Percentiles rank a stretch among this genome's conserved stretches.
These are phyloP conservation scores for Drosophila putrida DNA, from an alignment of 2,888 invertebrate species.

Conservation along the genomic window DNA sequence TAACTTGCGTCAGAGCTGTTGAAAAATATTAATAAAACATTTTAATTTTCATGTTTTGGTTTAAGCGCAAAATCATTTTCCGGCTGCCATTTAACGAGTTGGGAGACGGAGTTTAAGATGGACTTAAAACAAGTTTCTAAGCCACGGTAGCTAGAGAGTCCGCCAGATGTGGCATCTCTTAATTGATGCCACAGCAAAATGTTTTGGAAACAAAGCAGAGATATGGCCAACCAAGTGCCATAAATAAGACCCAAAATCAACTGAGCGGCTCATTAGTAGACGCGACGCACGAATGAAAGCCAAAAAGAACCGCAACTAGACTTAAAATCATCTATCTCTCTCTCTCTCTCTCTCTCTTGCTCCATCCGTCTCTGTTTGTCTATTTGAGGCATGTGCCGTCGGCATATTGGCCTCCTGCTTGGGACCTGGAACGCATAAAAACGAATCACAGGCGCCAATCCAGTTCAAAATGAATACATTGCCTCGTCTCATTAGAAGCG, in stretches of 20 bases:
- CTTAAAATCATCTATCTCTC: background rate
- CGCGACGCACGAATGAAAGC: constrained; percentile 23
- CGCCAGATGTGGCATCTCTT: constrained; percentile 47
- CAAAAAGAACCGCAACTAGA: constrained; percentile 23
- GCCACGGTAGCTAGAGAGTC: constrained; percentile 35
- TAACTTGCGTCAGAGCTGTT: constrained; percentile 73
- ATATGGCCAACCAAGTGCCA: constrained; percentile 57
- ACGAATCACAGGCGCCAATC: constrained; percentile 51
- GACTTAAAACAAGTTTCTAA: constrained; percentile 40
- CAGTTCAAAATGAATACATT: constrained; percentile 64
- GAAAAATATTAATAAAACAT: constrained; percentile 78
- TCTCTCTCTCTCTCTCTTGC: background rate
- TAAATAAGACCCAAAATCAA: constrained; percentile 64
- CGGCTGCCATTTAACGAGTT: constrained; percentile 41
- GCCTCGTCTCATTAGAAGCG: constrained; percentile 59
- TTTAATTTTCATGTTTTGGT: constrained; percentile 65
- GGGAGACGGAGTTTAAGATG: constrained; percentile 12
- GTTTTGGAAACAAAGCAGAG: constrained; percentile 72
- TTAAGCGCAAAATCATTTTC: constrained; percentile 43
- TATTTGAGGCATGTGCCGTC: constrained; percentile 28
- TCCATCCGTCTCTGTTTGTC: background rate
- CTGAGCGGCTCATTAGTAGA: constrained; percentile 65
- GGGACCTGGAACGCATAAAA: constrained; percentile 45
- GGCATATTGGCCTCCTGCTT: constrained; percentile 44
- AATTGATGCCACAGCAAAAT: constrained; percentile 71